phyloP scores from a whole-genome alignment of 2,113 vertebrate genomes.

The Telmatochromis brachygnathus region DNA sequence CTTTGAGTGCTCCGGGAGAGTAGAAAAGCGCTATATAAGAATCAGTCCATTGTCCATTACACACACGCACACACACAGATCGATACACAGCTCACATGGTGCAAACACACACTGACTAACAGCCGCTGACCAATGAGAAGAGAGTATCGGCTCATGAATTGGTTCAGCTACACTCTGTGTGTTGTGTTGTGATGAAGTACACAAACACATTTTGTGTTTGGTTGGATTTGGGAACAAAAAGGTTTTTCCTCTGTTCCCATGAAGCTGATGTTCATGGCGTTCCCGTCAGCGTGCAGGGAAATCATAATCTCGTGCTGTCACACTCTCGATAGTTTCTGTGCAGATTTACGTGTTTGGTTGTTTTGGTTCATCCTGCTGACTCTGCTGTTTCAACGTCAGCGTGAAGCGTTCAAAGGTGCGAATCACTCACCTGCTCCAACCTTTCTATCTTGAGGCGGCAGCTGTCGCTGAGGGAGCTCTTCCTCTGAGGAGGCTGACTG shows the following conservation, averaged over 20 bases:
- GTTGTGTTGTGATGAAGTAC: background rate
- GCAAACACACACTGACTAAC: background rate
- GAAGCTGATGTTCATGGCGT: background rate
- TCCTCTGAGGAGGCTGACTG: conserved; percentile 53
- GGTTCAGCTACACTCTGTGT: background rate
- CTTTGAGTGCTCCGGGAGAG: too few relatives aligned
- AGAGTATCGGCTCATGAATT: background rate
- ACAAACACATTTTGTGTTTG: background rate
- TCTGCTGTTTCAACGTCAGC: background rate
- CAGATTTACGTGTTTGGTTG: background rate
- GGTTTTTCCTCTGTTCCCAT: background rate
- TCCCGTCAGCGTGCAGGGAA: background rate
- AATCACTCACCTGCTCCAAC: conserved; percentile 76
- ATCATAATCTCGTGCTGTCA: background rate
- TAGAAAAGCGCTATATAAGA: too few relatives aligned
- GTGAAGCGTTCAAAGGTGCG: background rate
- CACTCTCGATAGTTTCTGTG: background rate
- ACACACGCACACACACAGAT: background rate
- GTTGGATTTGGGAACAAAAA: background rate
- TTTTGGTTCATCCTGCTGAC: background rate
- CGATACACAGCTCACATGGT: background rate
- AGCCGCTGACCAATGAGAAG: background rate
- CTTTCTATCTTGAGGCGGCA: conserved; percentile 75
- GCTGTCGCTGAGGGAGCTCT: conserved; percentile 54
- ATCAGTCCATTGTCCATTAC: background rate